Conservation (phyloP, 2,797 vertebrate species). For the Ctenosaura bakeri region DNA sequence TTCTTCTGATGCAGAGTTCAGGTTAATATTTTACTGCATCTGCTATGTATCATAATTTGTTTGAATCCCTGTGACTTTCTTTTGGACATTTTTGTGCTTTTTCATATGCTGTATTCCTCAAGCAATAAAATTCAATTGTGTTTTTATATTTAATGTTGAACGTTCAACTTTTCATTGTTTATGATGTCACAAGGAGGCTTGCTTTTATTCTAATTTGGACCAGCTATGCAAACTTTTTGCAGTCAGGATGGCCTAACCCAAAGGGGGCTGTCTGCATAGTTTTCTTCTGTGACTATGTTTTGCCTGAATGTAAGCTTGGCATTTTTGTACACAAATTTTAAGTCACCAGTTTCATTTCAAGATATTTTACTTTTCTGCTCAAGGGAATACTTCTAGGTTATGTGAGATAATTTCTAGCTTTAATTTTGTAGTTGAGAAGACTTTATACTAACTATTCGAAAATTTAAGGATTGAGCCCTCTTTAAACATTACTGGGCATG, state of each 20-base stretch:
- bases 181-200: constrained; percentile 5
- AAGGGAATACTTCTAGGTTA: background rate
- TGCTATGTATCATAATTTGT: constrained; percentile 83
- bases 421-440: constrained; percentile 18
- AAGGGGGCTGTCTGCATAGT: constrained; percentile 25
- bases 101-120: constrained; percentile 96
- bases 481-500: background rate
- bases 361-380: background rate
- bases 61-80: constrained; percentile 88
- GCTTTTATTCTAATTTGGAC: constrained; percentile 42
- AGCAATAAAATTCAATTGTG: constrained; percentile 97
- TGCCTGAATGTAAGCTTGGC: constrained; percentile 10
- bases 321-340: constrained; percentile 46
- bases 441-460: background rate
- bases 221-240: constrained; percentile 19
- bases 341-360: background rate
- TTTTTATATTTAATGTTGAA: constrained; percentile 83
- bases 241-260: constrained; percentile 46
- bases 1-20: constrained; percentile 86
- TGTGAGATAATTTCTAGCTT: background rate
- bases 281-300: constrained; percentile 35
- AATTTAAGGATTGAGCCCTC: constrained; percentile 22
- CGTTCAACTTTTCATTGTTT: constrained; percentile 67
- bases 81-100: constrained; percentile 90
- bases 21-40: constrained; percentile 88